Evolutionary conservation across 2,113 vertebrate genomes (phyloP).

Genomic region (Peucedramus taeniatus): DNA sequence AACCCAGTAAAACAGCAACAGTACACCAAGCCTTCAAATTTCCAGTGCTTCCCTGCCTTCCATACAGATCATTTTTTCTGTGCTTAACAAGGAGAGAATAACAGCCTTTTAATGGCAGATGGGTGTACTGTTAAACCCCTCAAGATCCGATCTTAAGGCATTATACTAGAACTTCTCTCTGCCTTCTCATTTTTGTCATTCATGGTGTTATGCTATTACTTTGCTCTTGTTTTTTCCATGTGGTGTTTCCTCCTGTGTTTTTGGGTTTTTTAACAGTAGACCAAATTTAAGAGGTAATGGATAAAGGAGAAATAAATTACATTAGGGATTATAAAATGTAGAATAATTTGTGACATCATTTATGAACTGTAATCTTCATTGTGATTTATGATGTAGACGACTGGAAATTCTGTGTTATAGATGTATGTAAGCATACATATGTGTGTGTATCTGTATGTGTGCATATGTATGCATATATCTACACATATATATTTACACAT

Average conservation of each 20-base stretch:
- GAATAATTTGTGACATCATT: background rate
- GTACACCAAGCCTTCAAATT: background rate
- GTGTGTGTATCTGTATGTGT: background rate
- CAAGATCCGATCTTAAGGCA: background rate
- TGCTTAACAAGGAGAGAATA: background rate
- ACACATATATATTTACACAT: background rate
- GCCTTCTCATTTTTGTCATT: constrained; percentile 7
- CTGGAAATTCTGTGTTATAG: background rate
- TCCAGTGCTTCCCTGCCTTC: background rate
- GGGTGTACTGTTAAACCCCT: background rate
- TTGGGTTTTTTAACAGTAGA: constrained; percentile 6
- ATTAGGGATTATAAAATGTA: background rate
- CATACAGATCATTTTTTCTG: background rate
- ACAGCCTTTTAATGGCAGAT: background rate
- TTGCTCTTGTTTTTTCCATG: background rate
- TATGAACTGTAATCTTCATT: background rate
- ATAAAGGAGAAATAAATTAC: background rate
- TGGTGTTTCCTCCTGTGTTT: constrained; percentile 34
- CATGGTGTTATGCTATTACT: background rate
- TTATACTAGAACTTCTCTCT: background rate
- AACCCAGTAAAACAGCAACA: background rate
- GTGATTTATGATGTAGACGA: background rate
- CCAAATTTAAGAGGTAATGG: background rate
- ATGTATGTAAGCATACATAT: background rate
- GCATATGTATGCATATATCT: background rate